These are phyloP conservation scores for Cirrhinus molitorella DNA, from an alignment of 2,797 vertebrate genomes.

Conservation along the genomic window DNA sequence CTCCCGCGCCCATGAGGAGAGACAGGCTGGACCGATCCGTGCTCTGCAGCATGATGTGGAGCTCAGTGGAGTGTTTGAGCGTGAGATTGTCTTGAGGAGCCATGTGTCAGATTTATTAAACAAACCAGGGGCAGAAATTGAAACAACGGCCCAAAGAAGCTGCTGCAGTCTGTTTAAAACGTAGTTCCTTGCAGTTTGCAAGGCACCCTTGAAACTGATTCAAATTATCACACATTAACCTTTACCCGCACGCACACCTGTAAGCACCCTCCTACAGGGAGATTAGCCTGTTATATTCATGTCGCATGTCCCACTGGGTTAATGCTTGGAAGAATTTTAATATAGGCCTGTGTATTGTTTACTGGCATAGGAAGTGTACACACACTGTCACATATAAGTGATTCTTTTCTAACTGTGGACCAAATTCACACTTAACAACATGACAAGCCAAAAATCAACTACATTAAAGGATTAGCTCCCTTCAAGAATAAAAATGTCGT, in stretches of 20 bases:
- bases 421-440: background rate
- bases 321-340: background rate
- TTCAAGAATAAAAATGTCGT: too few relatives aligned
- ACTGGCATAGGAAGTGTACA: background rate
- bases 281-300: slow-evolving; percentile 4
- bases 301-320: background rate
- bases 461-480: too few relatives aligned
- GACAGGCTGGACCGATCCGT: background rate
- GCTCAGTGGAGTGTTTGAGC: background rate
- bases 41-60: background rate
- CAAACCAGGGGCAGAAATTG: background rate
- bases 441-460: background rate
- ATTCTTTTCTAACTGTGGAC: background rate
- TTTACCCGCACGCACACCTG: background rate
- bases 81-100: slow-evolving; percentile 8
- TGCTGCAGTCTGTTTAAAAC: background rate
- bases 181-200: background rate
- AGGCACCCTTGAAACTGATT: background rate
- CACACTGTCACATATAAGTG: background rate
- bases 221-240: slow-evolving; percentile 26
- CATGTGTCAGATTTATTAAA: slow-evolving; percentile 24
- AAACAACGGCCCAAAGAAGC: background rate
- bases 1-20: slow-evolving; percentile 13
- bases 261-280: background rate
- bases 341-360: slow-evolving; percentile 10